Evolutionary conservation across 2,113 vertebrate species (phyloP).

Genomic region (Pundamilia nyererei): DNA sequence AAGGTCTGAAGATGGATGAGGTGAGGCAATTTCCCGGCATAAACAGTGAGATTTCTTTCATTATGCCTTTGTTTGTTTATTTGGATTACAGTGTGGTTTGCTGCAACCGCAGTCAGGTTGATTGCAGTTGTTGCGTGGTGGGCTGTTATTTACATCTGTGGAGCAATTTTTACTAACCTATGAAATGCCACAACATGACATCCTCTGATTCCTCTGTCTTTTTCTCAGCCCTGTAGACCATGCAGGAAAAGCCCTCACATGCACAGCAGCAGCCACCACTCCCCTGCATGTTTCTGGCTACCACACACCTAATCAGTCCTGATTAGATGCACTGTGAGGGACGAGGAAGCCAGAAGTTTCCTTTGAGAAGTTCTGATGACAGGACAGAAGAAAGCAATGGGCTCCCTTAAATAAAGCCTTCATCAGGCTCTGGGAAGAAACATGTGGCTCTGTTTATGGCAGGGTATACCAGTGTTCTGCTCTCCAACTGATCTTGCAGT

Average conservation of each 20-base stretch:
- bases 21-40: neutral
- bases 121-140: slow-evolving; percentile 38
- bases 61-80: slow-evolving; percentile 53
- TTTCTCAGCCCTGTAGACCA: neutral
- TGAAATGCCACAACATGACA: slow-evolving; percentile 23
- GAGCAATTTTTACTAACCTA: slow-evolving; percentile 57
- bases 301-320: slow-evolving; percentile 53
- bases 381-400: neutral
- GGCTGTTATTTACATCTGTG: slow-evolving; percentile 45
- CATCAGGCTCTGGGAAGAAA: slow-evolving; percentile 30
- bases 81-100: slow-evolving; percentile 22
- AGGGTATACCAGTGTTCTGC: slow-evolving; percentile 24
- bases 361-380: slow-evolving; percentile 35
- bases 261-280: slow-evolving; percentile 7
- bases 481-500: slow-evolving; percentile 14
- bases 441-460: slow-evolving; percentile 49
- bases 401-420: slow-evolving; percentile 24
- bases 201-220: neutral
- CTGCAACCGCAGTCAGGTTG: slow-evolving; percentile 32
- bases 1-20: slow-evolving; percentile 10
- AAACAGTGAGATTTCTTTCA: slow-evolving; percentile 18
- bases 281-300: slow-evolving; percentile 4
- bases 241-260: neutral
- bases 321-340: slow-evolving; percentile 43
- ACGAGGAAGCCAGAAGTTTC: neutral